Base-by-base conservation (phyloP, 2,888 invertebrate genomes). In the Cordylochernes scorpioides region DNA sequence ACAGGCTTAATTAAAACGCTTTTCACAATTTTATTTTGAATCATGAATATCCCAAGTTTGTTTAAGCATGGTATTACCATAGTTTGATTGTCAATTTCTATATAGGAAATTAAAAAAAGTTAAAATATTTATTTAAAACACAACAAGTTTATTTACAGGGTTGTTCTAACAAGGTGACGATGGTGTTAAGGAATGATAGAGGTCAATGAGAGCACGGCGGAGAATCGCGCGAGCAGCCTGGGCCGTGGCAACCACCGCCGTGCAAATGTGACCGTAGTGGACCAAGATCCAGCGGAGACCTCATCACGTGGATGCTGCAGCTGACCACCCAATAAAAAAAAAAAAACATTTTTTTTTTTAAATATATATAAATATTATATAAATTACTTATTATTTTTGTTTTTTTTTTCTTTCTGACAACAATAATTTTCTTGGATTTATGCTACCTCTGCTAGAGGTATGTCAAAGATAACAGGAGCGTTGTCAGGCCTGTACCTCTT, bases 391-490 rank as follows among this genome's bases (percentile, higher is more conserved):
- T n/a, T n/a, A n/a, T n/a, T n/a, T n/a, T n/a, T n/a, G n/a, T n/a
- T n/a, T n/a, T n/a, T n/a, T n/a, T n/a, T n/a, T n/a, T n/a, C n/a
- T n/a, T n/a, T n/a, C n/a, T n/a, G n/a, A n/a, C n/a, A n/a, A n/a
- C n/a, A n/a, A n/a, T n/a, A n/a, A n/a, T n/a, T n/a, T n/a, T n/a
- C n/a, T n/a, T n/a, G n/a, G n/a, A n/a, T n/a, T n/a, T n/a, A n/a
- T n/a, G n/a, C n/a, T n/a, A n/a, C 47, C 4, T 39, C 38, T 17
- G 48, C 47, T 10, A 56, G 40, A 12, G 53, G 49, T 13, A 73
- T 57, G 54, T 78, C 78, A 54, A 78, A 75, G 25, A 77, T 70
- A 39, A 78, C 62, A 3, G 77, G 74, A 32, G 63, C 61, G 56
- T 77, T 72, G 42, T 61, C 63, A 15, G 73, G 71, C 45, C 65